Evolutionary conservation across 2,888 invertebrate genomes (phyloP).

Genomic region (Chymomyza fuscimana): DNA sequence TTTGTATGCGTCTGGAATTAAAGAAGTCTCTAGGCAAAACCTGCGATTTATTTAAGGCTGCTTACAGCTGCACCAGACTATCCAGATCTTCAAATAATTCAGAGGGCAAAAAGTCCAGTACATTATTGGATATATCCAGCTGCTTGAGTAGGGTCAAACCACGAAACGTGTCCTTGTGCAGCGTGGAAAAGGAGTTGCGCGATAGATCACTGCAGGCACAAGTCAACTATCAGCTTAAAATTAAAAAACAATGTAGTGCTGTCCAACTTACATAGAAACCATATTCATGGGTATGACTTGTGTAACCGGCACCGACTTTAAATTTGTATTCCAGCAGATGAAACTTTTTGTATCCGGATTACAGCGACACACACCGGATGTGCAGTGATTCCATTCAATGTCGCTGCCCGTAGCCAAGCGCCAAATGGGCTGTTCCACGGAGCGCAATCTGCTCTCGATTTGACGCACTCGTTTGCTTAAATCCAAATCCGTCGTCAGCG

Average conservation of each 20-base stretch:
- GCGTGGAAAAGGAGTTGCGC: constrained; percentile 83
- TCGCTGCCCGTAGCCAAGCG: constrained; percentile 80
- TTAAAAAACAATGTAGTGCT: not conserved
- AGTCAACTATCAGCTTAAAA: constrained; percentile 4
- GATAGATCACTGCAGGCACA: constrained; percentile 83
- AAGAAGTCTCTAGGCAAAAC: constrained; percentile 23
- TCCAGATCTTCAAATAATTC: constrained; percentile 83
- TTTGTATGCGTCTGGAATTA: constrained; percentile 81
- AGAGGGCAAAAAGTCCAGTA: constrained; percentile 83
- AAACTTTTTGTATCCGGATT: constrained; percentile 84
- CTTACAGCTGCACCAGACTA: constrained; percentile 83
- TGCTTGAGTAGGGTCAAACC: constrained; percentile 82
- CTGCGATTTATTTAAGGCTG: constrained; percentile 31
- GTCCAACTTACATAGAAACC: constrained; percentile 81
- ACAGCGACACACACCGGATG: constrained; percentile 84
- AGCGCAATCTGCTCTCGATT: constrained; percentile 83
- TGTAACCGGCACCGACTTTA: constrained; percentile 82
- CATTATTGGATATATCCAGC: constrained; percentile 85
- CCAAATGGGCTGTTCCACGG: constrained; percentile 86
- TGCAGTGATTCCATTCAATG: constrained; percentile 82
- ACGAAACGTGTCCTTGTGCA: constrained; percentile 84
- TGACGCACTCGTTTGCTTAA: constrained; percentile 77
- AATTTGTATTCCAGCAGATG: constrained; percentile 83
- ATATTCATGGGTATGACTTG: constrained; percentile 85
- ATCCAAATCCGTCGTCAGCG: constrained; percentile 58